phyloP scores from a whole-genome alignment of 2,888 invertebrate species.

The Cybosia mesomella region DNA sequence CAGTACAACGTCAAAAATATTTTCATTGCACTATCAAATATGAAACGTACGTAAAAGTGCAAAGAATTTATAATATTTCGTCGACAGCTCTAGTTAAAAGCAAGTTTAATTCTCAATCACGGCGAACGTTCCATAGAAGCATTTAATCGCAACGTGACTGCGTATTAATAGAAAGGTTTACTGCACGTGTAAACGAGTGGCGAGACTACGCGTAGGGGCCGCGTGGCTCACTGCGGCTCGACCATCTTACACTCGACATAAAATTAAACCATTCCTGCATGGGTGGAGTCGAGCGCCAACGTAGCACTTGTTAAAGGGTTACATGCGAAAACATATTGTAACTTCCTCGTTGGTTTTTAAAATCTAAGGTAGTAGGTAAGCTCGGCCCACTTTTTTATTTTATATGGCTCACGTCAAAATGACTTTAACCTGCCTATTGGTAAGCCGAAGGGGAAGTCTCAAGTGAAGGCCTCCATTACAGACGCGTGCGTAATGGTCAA shows the following conservation, averaged over 20 bases:
- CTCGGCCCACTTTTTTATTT: too few species aligned
- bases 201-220: not conserved
- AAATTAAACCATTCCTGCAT: conserved; percentile 37
- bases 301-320: not conserved
- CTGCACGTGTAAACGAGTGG: not conserved
- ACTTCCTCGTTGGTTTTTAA: too few species aligned
- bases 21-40: too few species aligned
- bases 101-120: conserved; percentile 9
- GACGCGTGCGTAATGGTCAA: too few species aligned
- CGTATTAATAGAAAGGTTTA: conserved; percentile 3
- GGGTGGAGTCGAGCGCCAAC: conserved; percentile 29
- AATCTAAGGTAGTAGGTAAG: too few species aligned
- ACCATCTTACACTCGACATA: conserved; percentile 15
- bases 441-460: too few species aligned
- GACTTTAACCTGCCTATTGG: too few species aligned
- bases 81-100: not conserved
- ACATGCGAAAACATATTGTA: too few species aligned
- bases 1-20: too few species aligned
- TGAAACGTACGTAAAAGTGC: too few species aligned
- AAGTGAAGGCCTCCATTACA: too few species aligned
- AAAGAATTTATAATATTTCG: not conserved
- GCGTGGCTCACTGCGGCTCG: not conserved
- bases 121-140: conserved; percentile 3
- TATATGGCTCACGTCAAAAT: too few species aligned
- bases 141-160: conserved; percentile 10